phyloP scores from a whole-genome alignment of 1,140 invertebrate genomes.

The Lethrus apterus region DNA sequence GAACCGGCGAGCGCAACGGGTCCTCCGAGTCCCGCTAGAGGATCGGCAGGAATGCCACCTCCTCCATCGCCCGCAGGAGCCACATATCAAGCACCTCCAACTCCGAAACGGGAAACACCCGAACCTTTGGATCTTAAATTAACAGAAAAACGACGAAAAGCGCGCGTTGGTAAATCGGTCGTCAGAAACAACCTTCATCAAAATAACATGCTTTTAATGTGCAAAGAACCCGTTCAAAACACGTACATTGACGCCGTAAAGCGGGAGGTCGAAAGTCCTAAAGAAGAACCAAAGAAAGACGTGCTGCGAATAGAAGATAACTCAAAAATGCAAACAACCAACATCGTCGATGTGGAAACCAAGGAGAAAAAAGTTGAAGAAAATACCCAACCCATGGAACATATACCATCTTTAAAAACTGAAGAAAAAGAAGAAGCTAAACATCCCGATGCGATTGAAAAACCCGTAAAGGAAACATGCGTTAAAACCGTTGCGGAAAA shows the following conservation, averaged over 20 bases:
- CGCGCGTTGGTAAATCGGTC: constrained; percentile 61
- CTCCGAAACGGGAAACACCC: constrained; percentile 28
- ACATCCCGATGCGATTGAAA: constrained; percentile 11
- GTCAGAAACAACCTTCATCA: constrained; percentile 49
- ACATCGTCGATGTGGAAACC: no score
- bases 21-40: constrained; percentile 60
- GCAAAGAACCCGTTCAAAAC: constrained; percentile 28
- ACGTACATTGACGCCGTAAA: constrained; percentile 28
- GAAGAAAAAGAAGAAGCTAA: constrained; percentile 22
- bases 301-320: neutral
- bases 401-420: constrained; percentile 12
- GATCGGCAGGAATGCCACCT: constrained; percentile 51
- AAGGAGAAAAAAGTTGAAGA: constrained; percentile 14
- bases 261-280: constrained; percentile 38
- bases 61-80: constrained; percentile 43
- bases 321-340: constrained; percentile 11
- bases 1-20: constrained; percentile 54
- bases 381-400: constrained; percentile 2
- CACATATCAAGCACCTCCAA: constrained; percentile 21
- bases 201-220: constrained; percentile 42
- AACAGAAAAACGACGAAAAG: constrained; percentile 43
- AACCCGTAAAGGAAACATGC: constrained; percentile 18
- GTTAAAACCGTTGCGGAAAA: constrained; percentile 38
- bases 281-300: constrained; percentile 33
- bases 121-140: constrained; percentile 23